Evolutionary conservation across 2,888 invertebrate genomes (phyloP).

Genomic region (Tiliacea aurago): DNA sequence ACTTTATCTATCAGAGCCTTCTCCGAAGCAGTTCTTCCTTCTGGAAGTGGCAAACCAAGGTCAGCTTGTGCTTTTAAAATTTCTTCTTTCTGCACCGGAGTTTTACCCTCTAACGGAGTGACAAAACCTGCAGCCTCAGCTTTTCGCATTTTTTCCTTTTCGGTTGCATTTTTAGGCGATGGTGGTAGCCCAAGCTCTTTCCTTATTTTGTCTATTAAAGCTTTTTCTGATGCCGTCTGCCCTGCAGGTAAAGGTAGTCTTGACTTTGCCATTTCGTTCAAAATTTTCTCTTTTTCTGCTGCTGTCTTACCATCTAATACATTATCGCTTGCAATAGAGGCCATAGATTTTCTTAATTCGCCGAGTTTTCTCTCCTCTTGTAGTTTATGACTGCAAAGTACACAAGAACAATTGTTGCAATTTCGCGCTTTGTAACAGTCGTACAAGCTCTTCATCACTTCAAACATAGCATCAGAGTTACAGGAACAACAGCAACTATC

Average conservation of each 20-base stretch:
- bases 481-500: constrained; percentile 64
- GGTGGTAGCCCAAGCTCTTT: constrained; percentile 49
- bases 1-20: constrained; percentile 27
- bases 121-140: constrained; percentile 39
- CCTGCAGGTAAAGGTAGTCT: constrained; percentile 36
- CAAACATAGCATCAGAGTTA: constrained; percentile 84
- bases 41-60: not conserved
- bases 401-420: constrained; percentile 80
- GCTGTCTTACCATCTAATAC: constrained; percentile 39
- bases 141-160: constrained; percentile 39
- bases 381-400: constrained; percentile 77
- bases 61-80: not conserved
- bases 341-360: constrained; percentile 40
- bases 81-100: constrained; percentile 60
- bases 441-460: constrained; percentile 84
- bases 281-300: constrained; percentile 39
- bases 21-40: constrained; percentile 43
- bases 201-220: constrained; percentile 33
- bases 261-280: constrained; percentile 38
- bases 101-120: constrained; percentile 60
- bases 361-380: constrained; percentile 33
- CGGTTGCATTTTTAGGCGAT: constrained; percentile 25
- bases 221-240: constrained; percentile 43
- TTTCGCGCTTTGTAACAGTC: constrained; percentile 83
- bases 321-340: constrained; percentile 22